Percentiles rank a stretch among this genome's conserved stretches.
These are phyloP conservation scores for Tryphoninae sp. DNA, from an alignment of 2,888 invertebrate species.

Conservation along the genomic window DNA sequence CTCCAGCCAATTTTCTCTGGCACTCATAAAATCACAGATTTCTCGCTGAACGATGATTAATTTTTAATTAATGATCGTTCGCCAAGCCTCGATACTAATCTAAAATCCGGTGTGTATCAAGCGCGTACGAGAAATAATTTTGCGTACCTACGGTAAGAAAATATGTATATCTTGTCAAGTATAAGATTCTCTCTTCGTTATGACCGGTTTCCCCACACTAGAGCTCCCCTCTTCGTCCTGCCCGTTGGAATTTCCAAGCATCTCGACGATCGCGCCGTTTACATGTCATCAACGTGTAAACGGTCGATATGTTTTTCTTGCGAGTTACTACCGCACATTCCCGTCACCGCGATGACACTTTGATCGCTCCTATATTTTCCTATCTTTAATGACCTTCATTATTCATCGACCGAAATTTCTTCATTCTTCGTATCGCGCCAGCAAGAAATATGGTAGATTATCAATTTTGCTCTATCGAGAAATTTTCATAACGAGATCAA, in stretches of 20 bases:
- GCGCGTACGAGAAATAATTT: slow-evolving; percentile 27
- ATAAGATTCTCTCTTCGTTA: slow-evolving; percentile 32
- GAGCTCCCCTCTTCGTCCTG: slow-evolving; percentile 12
- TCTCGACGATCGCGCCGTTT: slow-evolving; percentile 31
- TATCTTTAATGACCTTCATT: not conserved
- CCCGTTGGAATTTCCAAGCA: slow-evolving; percentile 58
- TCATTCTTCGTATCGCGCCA: slow-evolving; percentile 3
- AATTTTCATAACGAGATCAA: slow-evolving; percentile 23
- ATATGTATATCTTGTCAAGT: not conserved
- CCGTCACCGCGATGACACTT: slow-evolving; percentile 9
- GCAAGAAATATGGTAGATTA: not conserved
- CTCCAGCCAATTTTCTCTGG: too few species aligned
- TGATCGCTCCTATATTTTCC: slow-evolving; percentile 14
- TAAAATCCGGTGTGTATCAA: slow-evolving; percentile 5
- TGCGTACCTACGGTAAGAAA: not conserved
- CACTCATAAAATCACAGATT: slow-evolving; percentile 5
- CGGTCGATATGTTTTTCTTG: not conserved
- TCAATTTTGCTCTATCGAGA: slow-evolving; percentile 46
- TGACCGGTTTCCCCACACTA: slow-evolving; percentile 61
- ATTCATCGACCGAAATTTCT: slow-evolving; percentile 19
- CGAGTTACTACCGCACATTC: not conserved
- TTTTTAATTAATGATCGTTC: slow-evolving; percentile 3
- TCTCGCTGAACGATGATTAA: not conserved
- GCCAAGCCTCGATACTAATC: not conserved
- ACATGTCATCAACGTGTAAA: slow-evolving; percentile 58